A percentile compares a stretch with the other conserved stretches of the same genome.
phyloP scores from a whole-genome alignment of 2,113 vertebrate genomes.

The Sciurus niger region DNA sequence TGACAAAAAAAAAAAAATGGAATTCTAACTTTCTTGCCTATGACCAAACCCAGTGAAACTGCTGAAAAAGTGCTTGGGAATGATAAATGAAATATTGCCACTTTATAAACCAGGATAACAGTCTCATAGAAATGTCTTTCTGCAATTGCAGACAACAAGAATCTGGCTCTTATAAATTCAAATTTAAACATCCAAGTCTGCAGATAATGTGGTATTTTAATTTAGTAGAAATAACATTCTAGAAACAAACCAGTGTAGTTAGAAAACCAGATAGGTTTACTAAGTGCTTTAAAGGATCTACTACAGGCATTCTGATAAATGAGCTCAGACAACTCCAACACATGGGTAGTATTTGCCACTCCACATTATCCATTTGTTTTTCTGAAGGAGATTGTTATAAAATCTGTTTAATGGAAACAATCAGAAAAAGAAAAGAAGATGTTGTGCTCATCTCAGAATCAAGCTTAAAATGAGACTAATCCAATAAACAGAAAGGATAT shows the following conservation, averaged over 20 bases:
- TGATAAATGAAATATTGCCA: constrained; percentile 55
- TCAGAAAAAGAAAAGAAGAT: background rate
- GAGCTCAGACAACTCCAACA: background rate
- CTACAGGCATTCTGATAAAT: background rate
- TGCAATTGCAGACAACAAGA: constrained; percentile 29
- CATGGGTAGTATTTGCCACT: background rate
- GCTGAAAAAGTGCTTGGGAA: constrained; percentile 29
- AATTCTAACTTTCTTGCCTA: constrained; percentile 38
- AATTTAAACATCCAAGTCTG: constrained; percentile 44
- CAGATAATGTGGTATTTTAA: constrained; percentile 45
- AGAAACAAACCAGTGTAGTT: constrained; percentile 42
- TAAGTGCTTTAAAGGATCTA: background rate
- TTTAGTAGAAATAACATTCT: constrained; percentile 21
- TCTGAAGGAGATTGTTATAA: background rate
- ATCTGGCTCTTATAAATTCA: constrained; percentile 37
- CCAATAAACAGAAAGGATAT: constrained; percentile 8
- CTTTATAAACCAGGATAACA: constrained; percentile 48
- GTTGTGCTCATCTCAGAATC: background rate
- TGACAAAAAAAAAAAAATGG: background rate
- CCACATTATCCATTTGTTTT: background rate
- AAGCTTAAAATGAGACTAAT: background rate
- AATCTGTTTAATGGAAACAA: constrained; percentile 16
- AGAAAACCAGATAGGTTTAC: constrained; percentile 8
- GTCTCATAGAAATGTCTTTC: background rate
- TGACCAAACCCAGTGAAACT: background rate